Percentiles rank a stretch among this genome's conserved stretches.
Conservation (phyloP, 2,797 vertebrate species). For the Percopsis omiscomaycus region DNA sequence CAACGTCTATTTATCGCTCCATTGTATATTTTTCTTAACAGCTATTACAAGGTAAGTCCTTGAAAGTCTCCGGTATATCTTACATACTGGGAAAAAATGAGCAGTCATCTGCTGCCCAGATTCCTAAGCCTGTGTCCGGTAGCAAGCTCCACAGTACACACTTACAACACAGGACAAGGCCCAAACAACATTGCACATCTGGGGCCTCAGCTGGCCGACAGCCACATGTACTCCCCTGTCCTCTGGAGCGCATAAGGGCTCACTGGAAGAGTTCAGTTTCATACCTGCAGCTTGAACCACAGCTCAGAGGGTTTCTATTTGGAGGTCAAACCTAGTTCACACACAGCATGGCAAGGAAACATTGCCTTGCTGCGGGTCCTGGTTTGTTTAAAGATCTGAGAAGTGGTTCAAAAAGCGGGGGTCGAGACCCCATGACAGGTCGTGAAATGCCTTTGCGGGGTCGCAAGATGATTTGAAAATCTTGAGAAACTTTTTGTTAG, state of each 20-base stretch:
- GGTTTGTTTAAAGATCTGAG: conserved; percentile 32
- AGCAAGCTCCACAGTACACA: conserved; percentile 54
- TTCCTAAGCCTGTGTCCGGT: conserved; percentile 61
- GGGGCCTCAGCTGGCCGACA: conserved; percentile 62
- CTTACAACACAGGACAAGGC: conserved; percentile 59
- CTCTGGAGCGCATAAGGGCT: conserved; percentile 51
- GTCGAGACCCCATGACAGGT: too few relatives aligned
- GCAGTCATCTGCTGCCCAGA: conserved; percentile 68
- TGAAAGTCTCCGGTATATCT: conserved; percentile 43
- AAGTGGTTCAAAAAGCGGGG: neutral
- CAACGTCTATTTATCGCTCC: neutral
- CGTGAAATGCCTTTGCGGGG: too few relatives aligned
- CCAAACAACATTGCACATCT: conserved; percentile 69
- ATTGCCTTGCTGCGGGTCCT: conserved; percentile 16
- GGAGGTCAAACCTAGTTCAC: conserved; percentile 51
- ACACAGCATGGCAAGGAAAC: conserved; percentile 34
- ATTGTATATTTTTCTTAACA: conserved; percentile 12
- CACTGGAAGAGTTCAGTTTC: conserved; percentile 49
- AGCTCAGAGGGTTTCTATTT: conserved; percentile 42
- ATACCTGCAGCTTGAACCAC: conserved; percentile 45
- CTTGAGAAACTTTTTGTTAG: too few relatives aligned
- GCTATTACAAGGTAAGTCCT: conserved; percentile 31
- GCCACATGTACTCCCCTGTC: conserved; percentile 47
- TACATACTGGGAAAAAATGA: conserved; percentile 15
- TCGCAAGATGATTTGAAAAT: too few relatives aligned